Evolutionary conservation across 1,140 invertebrate species (phyloP).

Genomic region (Drosophila hydei): DNA sequence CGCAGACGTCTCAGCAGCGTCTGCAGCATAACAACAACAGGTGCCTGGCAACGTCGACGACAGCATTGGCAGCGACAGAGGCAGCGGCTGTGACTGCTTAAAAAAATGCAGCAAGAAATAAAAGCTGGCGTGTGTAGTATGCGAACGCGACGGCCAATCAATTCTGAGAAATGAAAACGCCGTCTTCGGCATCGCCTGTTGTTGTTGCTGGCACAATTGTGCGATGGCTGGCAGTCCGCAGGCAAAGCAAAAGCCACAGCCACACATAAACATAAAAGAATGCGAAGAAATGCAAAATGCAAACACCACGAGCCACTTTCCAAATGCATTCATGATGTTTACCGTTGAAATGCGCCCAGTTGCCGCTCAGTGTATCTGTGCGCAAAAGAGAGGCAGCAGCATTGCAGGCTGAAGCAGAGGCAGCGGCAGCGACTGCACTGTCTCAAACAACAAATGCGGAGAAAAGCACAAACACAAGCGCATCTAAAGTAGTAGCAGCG

Average conservation of each 20-base stretch:
- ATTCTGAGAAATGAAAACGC: slow-evolving; percentile 80
- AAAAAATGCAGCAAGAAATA: slow-evolving; percentile 64
- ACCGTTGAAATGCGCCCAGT: slow-evolving; percentile 80
- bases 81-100: slow-evolving; percentile 33
- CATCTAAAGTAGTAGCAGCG: slow-evolving; percentile 34
- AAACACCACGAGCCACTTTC: slow-evolving; percentile 80
- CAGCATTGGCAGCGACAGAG: slow-evolving; percentile 31
- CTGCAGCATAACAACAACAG: slow-evolving; percentile 44
- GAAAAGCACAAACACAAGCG: slow-evolving; percentile 53
- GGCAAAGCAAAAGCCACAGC: slow-evolving; percentile 47
- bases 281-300: slow-evolving; percentile 82
- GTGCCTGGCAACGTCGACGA: slow-evolving; percentile 44
- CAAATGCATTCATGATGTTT: slow-evolving; percentile 81
- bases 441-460: slow-evolving; percentile 56
- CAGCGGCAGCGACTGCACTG: slow-evolving; percentile 1
- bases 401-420: slow-evolving; percentile 2
- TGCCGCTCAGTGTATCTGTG: slow-evolving; percentile 37
- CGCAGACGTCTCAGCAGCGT: slow-evolving; percentile 43
- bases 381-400: slow-evolving; percentile 46
- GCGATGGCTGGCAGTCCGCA: slow-evolving; percentile 43
- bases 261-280: slow-evolving; percentile 75
- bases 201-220: slow-evolving; percentile 73
- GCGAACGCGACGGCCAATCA: slow-evolving; percentile 70
- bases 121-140: slow-evolving; percentile 53
- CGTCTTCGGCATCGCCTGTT: slow-evolving; percentile 68